phyloP scores from a whole-genome alignment of 2,797 vertebrate genomes.

The Falco biarmicus region DNA sequence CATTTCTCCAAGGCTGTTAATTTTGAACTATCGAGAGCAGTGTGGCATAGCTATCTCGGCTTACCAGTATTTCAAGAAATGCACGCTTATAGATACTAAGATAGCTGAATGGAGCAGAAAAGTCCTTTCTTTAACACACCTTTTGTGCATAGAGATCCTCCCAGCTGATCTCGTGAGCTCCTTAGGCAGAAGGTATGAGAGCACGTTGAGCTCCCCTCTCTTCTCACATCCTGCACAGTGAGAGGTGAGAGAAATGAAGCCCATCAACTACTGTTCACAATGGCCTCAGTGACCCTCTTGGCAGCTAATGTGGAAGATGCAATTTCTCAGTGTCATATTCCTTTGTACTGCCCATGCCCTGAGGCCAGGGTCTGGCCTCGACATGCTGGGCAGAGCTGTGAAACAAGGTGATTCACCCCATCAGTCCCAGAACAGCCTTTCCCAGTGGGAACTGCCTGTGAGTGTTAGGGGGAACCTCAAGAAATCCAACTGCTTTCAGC shows the following conservation, averaged over 20 bases:
- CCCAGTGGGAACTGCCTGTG: background rate
- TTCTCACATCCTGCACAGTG: background rate
- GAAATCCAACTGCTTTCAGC: background rate
- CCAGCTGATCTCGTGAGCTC: background rate
- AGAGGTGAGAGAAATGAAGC: background rate
- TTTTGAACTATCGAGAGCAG: background rate
- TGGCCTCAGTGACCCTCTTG: background rate
- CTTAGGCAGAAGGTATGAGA: background rate
- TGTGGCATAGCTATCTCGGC: background rate
- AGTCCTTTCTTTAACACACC: background rate
- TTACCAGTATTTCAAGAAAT: background rate
- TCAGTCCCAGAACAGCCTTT: background rate
- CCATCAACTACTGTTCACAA: background rate
- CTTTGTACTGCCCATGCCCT: background rate
- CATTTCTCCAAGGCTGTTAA: background rate
- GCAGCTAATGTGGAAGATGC: background rate
- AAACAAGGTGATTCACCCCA: background rate
- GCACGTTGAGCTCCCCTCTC: background rate
- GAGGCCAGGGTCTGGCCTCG: background rate
- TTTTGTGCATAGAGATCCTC: background rate
- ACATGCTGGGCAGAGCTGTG: background rate
- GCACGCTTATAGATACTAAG: fast-evolving
- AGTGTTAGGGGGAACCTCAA: background rate
- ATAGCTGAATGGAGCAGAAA: background rate
- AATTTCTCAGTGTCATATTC: background rate